Evolutionary conservation across 2,888 invertebrate genomes (phyloP).

Genomic region (Hanleya hanleyi): DNA sequence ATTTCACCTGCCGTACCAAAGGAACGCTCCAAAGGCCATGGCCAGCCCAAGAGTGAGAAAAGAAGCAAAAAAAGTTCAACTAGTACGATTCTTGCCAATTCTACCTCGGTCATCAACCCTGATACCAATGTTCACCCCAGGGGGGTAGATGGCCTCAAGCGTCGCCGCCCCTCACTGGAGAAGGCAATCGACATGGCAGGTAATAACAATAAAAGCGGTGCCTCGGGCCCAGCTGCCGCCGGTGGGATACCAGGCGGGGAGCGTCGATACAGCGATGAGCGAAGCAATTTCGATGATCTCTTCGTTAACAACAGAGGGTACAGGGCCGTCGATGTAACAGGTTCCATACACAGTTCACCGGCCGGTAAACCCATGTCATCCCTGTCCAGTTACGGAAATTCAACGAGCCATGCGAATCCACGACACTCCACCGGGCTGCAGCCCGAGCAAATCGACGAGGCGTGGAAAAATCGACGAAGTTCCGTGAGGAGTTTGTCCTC

Average conservation of each 20-base stretch:
- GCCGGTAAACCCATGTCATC: constrained; percentile 2
- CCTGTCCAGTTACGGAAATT: not conserved
- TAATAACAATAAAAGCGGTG: not conserved
- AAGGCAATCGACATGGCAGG: not conserved
- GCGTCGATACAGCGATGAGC: not conserved
- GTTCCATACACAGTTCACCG: constrained; percentile 12
- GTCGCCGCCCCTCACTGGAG: not conserved
- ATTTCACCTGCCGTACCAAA: not conserved
- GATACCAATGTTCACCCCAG: not conserved
- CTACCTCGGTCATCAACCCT: no score
- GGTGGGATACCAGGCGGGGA: not conserved
- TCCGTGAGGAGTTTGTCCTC: constrained; percentile 39
- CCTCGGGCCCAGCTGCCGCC: constrained; percentile 1
- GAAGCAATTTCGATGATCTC: constrained; percentile 18
- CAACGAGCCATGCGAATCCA: not conserved
- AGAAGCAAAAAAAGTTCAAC: no score
- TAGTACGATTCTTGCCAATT: no score
- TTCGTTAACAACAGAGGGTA: constrained; percentile 8
- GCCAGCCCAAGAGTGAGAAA: not conserved
- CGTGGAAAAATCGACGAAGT: constrained; percentile 47
- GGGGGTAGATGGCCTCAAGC: not conserved
- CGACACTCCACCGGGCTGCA: constrained; percentile 36
- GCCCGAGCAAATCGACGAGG: constrained; percentile 47
- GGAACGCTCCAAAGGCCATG: not conserved
- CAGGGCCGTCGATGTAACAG: constrained; percentile 4